Base-by-base conservation (phyloP, 2,888 invertebrate species). In the Rhimphoctona megacephalus region DNA sequence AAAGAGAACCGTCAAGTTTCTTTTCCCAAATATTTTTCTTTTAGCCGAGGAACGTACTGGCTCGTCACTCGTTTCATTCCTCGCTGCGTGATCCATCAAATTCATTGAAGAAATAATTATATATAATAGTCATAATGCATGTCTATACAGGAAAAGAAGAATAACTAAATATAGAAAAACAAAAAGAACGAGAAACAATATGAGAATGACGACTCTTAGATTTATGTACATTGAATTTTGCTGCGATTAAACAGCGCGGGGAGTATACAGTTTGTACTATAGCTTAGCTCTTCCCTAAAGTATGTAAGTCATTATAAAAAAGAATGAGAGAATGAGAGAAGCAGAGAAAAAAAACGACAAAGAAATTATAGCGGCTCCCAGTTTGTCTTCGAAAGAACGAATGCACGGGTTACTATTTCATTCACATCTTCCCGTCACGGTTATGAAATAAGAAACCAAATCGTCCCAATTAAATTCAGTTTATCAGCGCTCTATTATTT, bases 401-500 rank as follows among this genome's bases (percentile, higher is more conserved):
- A 54, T 74, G 61, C 76, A 74, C 69, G 69, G 78, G 77, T 82
- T 82, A 85, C 49, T 83, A 72, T 86, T 83, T 86, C 86, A 81
- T 86, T 83, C 72, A 76, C 43, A 74, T 87, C 86, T 87, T 87
- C 86, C 84, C 82, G 52, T n/a, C n/a, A 61, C 82, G 46, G 82
- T 70, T 72, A 70, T 77, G 39, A 66, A 36, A 39, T 22, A 39
- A 78, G 19, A 8, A 78, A 25, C 43, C 61, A 43, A 52, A 46
- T 66, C 66, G 67, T 49, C 49, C 49, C 46, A 11, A 83, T 70
- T 64, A 19, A 22, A 73, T 69, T 69, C 49, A 72, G 81, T 52
- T 57, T 61, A 39, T 22, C 36, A 30, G 33, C 33, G 30, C 33
- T 7, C 52, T 49, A 36, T n/a, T 36, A n/a, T 36, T 17, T 30